Conservation (phyloP, 2,113 vertebrate genomes). For the Crotalus tigris region DNA sequence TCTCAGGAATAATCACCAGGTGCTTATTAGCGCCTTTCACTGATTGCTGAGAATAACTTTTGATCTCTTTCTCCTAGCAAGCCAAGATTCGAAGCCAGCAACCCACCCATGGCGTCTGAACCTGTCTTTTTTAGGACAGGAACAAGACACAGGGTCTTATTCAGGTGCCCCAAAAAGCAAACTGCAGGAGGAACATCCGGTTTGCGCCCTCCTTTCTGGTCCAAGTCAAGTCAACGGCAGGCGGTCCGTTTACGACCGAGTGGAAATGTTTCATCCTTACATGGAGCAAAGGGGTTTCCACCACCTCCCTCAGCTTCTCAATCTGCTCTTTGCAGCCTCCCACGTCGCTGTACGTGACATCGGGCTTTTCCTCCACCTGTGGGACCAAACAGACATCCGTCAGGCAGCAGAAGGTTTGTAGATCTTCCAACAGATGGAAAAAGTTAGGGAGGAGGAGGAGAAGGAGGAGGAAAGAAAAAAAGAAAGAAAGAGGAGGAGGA, state of each 20-base stretch:
- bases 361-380: conserved; percentile 97
- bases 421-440: not conserved
- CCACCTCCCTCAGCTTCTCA: conserved; percentile 96
- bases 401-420: not conserved
- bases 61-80: not conserved
- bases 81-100: not conserved
- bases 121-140: not conserved
- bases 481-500: too few relatives aligned
- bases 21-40: too few relatives aligned
- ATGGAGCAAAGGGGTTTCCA: conserved; percentile 95
- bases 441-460: too few relatives aligned
- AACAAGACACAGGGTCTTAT: not conserved
- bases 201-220: not conserved
- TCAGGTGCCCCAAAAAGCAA: not conserved
- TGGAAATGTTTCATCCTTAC: conserved; percentile 70
- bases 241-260: not conserved
- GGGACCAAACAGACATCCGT: not conserved
- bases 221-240: not conserved
- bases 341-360: conserved; percentile 98
- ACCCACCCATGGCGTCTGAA: not conserved
- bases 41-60: too few relatives aligned
- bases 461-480: too few relatives aligned
- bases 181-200: not conserved
- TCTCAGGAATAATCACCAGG: too few relatives aligned
- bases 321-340: conserved; percentile 99